Base-by-base conservation (phyloP, 2,113 vertebrate genomes). In the Eolophus roseicapilla region DNA sequence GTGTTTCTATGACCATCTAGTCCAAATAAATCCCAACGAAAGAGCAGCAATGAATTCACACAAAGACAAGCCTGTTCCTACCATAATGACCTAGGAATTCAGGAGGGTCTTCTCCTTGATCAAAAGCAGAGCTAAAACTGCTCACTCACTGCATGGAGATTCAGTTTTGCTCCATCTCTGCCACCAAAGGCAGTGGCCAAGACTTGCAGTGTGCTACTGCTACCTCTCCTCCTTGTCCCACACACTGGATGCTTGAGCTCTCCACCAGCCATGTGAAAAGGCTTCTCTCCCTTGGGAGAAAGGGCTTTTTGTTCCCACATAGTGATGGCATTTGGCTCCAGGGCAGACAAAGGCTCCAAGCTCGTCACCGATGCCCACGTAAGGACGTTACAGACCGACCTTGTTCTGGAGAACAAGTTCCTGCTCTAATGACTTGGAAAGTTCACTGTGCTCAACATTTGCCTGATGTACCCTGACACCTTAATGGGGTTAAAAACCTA, bases 81-180 rank as follows among this genome's bases (percentile, higher is more conserved):
- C 44, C 71, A 27, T 2, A 52, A 19, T 0, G 17, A 10, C 2
- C 21, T 4, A 41, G 19, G 18, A 57, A 10, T 3, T 47, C 27
- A 8, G 0, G 16, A 77, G 18, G 28, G 14, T 11, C 27, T 64
- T 23, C 55, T 47, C 55, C 28, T 23, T 14, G 6, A 4, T 16
- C 43, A 14, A 17, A 44, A 52, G 44, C 37, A 41, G 29, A 75
- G 29, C 68, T 7, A 16, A 46, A 25, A 33, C 17, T 27, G n/a
- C 37, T 35, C 10, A 0, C 17, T 37, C 18, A 0, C 9, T 2
- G 4, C 53, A 52, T 1, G 2, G 18, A 52, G 19, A 33, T 7
- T 10, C 3, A 7, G 23, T 19, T 85, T 28, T 47, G 14, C 41
- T 52, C 47, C 81, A 14, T 19, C 57, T 43, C 63, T 9, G 25